Percentiles rank a stretch among this genome's conserved stretches.
phyloP scores from a whole-genome alignment of 2,888 invertebrate species.

The Pasiphila rectangulata region DNA sequence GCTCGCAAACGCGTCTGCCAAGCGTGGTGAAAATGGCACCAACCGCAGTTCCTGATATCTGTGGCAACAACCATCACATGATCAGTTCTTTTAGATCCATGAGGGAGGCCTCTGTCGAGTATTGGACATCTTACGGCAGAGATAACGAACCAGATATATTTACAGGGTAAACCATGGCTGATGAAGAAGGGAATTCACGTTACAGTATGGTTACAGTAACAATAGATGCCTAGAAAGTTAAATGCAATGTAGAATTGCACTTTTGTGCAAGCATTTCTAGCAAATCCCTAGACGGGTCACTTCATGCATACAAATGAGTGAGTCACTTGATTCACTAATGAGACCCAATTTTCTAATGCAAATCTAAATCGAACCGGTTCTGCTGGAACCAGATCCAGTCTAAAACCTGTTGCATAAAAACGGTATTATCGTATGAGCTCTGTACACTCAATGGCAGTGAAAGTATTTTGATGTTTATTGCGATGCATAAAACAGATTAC shows the following conservation, averaged over 20 bases:
- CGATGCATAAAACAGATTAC: neutral
- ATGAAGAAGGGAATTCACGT: too few species aligned
- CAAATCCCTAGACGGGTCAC: slow-evolving; percentile 34
- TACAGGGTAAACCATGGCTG: too few species aligned
- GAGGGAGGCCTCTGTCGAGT: too few species aligned
- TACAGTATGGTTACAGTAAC: too few species aligned
- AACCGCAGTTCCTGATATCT: too few species aligned
- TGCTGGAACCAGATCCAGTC: slow-evolving; percentile 22
- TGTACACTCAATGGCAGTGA: slow-evolving; percentile 28
- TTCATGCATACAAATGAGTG: slow-evolving; percentile 38
- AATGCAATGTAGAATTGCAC: too few species aligned
- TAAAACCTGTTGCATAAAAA: slow-evolving; percentile 40
- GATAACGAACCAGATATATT: too few species aligned
- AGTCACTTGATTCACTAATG: slow-evolving; percentile 46
- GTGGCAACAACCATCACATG: too few species aligned
- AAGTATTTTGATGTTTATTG: slow-evolving; percentile 19
- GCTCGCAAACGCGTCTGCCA: too few species aligned
- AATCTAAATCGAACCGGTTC: slow-evolving; percentile 35
- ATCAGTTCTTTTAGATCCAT: too few species aligned
- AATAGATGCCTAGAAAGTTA: slow-evolving; percentile 20
- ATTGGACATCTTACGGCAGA: too few species aligned
- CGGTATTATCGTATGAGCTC: slow-evolving; percentile 33
- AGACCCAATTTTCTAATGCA: slow-evolving; percentile 54
- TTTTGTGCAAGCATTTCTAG: slow-evolving; percentile 25
- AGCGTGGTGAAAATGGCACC: too few species aligned